Evolutionary conservation across 2,113 vertebrate genomes (phyloP).

Genomic region (Passer montanus): DNA sequence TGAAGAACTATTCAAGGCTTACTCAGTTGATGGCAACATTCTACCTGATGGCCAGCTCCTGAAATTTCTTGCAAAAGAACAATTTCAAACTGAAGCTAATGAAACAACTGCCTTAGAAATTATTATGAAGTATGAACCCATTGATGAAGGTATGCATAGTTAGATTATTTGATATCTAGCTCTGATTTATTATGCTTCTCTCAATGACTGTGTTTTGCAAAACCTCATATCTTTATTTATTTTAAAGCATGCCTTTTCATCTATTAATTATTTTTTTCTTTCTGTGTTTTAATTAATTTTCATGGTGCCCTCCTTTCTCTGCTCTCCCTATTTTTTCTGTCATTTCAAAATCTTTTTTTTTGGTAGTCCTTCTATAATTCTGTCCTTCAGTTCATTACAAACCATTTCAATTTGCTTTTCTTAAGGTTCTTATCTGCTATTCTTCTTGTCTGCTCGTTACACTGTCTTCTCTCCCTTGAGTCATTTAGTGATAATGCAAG

Average conservation of each 20-base stretch:
- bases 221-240: not conserved
- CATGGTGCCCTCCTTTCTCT: not conserved
- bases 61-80: conserved; percentile 71
- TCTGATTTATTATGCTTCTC: not conserved
- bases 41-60: conserved; percentile 34
- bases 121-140: conserved; percentile 73
- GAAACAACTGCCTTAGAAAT: conserved; percentile 21
- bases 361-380: not conserved
- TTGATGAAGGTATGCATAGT: conserved; percentile 70
- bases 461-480: not conserved
- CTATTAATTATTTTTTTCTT: not conserved
- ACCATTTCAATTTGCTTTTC: not conserved
- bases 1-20: conserved; percentile 66
- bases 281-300: not conserved
- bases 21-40: conserved; percentile 36
- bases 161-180: not conserved
- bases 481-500: not conserved
- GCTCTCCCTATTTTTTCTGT: not conserved
- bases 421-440: not conserved
- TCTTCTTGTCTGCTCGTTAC: not conserved
- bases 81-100: not conserved
- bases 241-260: not conserved
- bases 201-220: not conserved
- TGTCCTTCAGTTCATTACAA: not conserved
- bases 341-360: not conserved